Evolutionary conservation across 1,140 invertebrate species (phyloP), one percentile per base, ranked within the genome.

Genomic region (Rhynchophorus ferrugineus): DNA sequence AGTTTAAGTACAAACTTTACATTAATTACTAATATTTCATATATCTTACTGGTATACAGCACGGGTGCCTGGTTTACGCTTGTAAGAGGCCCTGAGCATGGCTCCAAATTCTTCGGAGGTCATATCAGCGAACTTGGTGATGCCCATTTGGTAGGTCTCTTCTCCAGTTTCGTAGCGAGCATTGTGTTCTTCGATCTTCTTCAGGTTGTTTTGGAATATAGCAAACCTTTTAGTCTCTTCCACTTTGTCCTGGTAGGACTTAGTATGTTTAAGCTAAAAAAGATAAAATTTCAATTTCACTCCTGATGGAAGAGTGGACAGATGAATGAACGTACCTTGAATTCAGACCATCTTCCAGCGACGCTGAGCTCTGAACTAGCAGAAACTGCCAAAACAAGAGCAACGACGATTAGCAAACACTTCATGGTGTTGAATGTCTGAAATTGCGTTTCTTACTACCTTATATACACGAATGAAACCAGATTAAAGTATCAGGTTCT

Each of bases 151-250:
- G 18, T 22, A 52, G 1, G 49, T 45, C 37, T 33, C 41, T 45
- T 34, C 18, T 19, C 49, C 49, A 3, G 18, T 21, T 35, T 7
- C 3, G 29, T 16, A 52, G 8, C 11, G 24, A 18, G 21, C 35
- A 36, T 52, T 52, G n/a, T 52, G 49, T 45, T 41, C 29, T 43
- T 54, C 45, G 6, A 54, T 33, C n/a, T 39, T 33, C 41, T 24
- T 11, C 17, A 49, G 29, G 11, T 49, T 54, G 8, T 21, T 6
- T 41, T 14, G n/a, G 37, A 43, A 41, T 13, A 29, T 3, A 5
- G 3, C 19, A 7, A 18, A 21, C 20, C 2, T 18, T 42, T 42
- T 14, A 11, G 8, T 42, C 19, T 18, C 8, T 13, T 3, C 39
- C n/a, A 18, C 16, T 20, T 42, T 42, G 39, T 19, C 19, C 20